These are phyloP conservation scores for Drosophila yooni DNA, from an alignment of 2,888 invertebrate genomes.

Conservation along the genomic window DNA sequence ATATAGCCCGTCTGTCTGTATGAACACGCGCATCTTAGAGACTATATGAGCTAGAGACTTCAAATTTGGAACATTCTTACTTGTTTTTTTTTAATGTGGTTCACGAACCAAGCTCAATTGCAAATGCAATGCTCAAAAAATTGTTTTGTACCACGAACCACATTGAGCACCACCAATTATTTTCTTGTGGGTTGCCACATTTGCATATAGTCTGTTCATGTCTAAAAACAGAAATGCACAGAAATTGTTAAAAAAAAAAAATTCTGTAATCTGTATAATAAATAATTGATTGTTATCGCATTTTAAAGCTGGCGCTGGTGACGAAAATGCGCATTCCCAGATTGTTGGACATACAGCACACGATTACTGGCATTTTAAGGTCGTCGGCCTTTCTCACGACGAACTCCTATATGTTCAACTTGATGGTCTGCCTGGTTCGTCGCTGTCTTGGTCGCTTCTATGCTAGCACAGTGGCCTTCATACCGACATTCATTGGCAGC, in stretches of 20 bases:
- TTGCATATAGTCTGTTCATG: neutral
- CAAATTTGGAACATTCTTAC: no score
- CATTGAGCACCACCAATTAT: neutral
- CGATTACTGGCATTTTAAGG: constrained; percentile 88
- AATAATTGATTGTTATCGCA: neutral
- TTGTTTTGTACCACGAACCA: neutral
- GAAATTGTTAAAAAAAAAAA: neutral
- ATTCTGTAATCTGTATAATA: neutral
- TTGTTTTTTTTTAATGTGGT: no score
- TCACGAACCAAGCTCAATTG: neutral
- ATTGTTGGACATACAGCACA: constrained; percentile 87
- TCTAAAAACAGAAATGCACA: neutral
- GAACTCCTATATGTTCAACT: constrained; percentile 89
- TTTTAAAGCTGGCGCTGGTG: constrained; percentile 87
- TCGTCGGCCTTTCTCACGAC: constrained; percentile 90
- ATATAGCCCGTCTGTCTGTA: no score
- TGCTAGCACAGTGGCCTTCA: constrained; percentile 88
- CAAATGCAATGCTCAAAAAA: neutral
- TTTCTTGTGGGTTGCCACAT: neutral
- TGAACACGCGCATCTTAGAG: no score
- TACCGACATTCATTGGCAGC: constrained; percentile 90
- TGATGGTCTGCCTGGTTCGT: constrained; percentile 89
- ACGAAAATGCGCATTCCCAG: constrained; percentile 88
- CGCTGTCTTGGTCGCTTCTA: constrained; percentile 88
- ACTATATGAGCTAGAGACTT: no score